Evolutionary conservation across 2,888 invertebrate species (phyloP), one percentile per base, ranked within the genome.

Genomic region (Meiosimyza platycephala): DNA sequence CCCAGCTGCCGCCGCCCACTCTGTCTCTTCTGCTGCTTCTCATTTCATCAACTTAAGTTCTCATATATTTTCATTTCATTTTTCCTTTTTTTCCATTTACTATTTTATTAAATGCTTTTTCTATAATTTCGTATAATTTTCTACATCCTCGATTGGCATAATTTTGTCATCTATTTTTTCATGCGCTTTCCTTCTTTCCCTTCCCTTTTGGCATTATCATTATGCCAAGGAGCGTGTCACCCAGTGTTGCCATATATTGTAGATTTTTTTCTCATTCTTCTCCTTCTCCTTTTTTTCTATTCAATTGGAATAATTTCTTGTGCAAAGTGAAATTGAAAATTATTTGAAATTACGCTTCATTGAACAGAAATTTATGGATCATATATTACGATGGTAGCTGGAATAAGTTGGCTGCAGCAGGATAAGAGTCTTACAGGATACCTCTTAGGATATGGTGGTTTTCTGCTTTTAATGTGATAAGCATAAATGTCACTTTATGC

Each of bases 131-230:
- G 68, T 75, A 76, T 79, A 79, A 79, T 78, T 79, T 78, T 78
- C 77, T 75, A 79, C 76, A 79, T 78, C 76, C 78, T 77, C 75
- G 78, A 79, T 79, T 78, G 78, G 77, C 76, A 76, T 78, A 77
- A 79, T 78, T 77, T 79, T 72, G 75, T 72, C 74, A 74, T 76
- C 62, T 68, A 76, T 54, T 73, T 74, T 73, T 59, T 60, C 13
- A n/a, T 40, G 22, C 51, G 51, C 22, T 28, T 40, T 40, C 22
- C 64, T 57, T 18, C 15, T 22, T 28, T 2, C 22, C 18, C 12
- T 28, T 28, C 40, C 40, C 40, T 40, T 40, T 40, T 40, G 40
- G 9, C 40, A 7, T 9, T 40, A 6, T 40, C 9, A 40, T 40
- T 40, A 40, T 40, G 40, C 40, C 40, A 40, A 40, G 40, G 9